A percentile compares a stretch with the other conserved stretches of the same genome.
Conservation (phyloP, 2,113 vertebrate species). For the Calonectris borealis region DNA sequence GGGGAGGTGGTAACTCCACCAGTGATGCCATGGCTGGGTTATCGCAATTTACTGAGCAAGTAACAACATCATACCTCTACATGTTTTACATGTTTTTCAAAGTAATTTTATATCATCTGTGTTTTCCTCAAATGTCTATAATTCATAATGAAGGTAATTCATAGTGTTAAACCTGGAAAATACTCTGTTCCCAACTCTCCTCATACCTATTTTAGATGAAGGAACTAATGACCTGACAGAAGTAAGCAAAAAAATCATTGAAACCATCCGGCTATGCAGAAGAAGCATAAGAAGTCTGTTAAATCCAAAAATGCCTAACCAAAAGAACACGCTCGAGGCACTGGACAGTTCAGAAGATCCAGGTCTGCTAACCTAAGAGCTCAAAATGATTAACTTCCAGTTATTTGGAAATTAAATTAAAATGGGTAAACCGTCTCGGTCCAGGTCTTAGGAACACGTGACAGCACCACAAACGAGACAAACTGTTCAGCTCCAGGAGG, state of each 20-base stretch:
- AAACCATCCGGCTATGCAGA: neutral
- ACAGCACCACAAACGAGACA: neutral
- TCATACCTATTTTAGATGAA: neutral
- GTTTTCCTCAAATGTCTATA: neutral
- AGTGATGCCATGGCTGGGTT: neutral
- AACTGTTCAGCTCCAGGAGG: neutral
- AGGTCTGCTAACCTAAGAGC: neutral
- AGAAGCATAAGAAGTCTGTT: neutral
- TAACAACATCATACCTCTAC: neutral
- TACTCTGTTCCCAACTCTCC: neutral
- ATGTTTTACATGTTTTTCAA: neutral
- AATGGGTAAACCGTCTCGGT: fast-evolving
- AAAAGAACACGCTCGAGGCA: neutral
- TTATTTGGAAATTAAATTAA: neutral
- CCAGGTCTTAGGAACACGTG: neutral
- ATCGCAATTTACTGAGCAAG: neutral
- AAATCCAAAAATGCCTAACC: neutral
- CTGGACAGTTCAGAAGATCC: neutral
- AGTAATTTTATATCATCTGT: neutral
- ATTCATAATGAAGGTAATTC: neutral
- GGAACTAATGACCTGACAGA: neutral
- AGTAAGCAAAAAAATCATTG: neutral
- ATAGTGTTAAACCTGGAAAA: neutral
- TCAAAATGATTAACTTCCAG: neutral
- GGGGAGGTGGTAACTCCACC: neutral